These are phyloP conservation scores for Ammodytes dubius DNA, from an alignment of 2,113 vertebrate genomes.

Conservation along the genomic window DNA sequence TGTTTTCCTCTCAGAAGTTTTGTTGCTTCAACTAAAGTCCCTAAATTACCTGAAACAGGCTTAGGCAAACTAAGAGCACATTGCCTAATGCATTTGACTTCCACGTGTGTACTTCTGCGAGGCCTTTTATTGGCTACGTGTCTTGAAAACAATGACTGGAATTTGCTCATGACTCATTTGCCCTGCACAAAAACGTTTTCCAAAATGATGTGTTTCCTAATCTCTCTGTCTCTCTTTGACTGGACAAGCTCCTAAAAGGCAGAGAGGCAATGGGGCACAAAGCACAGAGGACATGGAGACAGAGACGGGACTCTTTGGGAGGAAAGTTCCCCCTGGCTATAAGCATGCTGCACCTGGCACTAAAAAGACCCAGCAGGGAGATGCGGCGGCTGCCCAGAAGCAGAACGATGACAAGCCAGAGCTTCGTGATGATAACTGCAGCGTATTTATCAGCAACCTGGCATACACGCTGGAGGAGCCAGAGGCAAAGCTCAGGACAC, in stretches of 20 bases:
- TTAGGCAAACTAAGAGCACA: too few species aligned
- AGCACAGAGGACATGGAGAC: conserved; percentile 82
- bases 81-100: too few species aligned
- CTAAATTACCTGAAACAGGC: too few species aligned
- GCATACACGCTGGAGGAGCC: conserved; percentile 90
- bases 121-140: too few species aligned
- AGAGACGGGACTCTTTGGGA: conserved; percentile 82
- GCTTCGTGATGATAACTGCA: conserved; percentile 88
- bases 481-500: conserved; percentile 84
- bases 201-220: not conserved
- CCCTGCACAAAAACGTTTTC: not conserved
- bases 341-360: conserved; percentile 45
- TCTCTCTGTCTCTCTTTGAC: not conserved
- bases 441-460: conserved; percentile 97
- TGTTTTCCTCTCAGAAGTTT: too few species aligned
- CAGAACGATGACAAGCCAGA: conserved; percentile 83
- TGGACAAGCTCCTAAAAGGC: conserved; percentile 88
- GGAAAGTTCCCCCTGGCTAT: conserved; percentile 62
- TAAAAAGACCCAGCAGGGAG: conserved; percentile 79
- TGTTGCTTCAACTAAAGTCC: too few species aligned
- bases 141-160: too few species aligned
- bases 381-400: conserved; percentile 68
- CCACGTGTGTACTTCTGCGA: too few species aligned
- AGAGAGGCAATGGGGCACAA: conserved; percentile 79
- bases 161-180: too few species aligned